Conservation (phyloP, 2,888 invertebrate species). For the Brachynemurus nebulosus region DNA sequence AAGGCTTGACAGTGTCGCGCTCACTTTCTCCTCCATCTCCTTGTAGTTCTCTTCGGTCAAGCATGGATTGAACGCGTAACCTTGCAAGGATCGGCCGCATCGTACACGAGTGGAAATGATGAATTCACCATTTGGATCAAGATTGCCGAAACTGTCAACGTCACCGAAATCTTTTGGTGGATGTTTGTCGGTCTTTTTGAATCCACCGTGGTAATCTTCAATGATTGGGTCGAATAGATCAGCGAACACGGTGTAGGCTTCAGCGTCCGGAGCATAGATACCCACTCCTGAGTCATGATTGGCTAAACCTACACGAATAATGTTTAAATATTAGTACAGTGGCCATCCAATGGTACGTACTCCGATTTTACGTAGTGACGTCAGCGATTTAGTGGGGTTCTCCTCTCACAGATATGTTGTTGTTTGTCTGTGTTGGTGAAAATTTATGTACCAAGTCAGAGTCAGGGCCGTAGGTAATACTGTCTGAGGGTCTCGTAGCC, state of each 20-base stretch:
- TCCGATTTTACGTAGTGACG: too few species aligned
- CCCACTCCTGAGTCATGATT: slow-evolving; percentile 95
- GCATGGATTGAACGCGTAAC: slow-evolving; percentile 97
- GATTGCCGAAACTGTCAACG: slow-evolving; percentile 74
- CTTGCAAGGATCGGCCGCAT: slow-evolving; percentile 88
- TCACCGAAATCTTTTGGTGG: slow-evolving; percentile 92
- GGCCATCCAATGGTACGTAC: too few species aligned
- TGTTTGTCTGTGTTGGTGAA: too few species aligned
- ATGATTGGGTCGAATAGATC: slow-evolving; percentile 96
- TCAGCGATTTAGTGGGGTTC: too few species aligned
- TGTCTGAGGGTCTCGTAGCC: too few species aligned
- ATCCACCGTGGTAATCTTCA: slow-evolving; percentile 92
- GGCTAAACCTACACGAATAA: slow-evolving; percentile 57
- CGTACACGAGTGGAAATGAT: slow-evolving; percentile 93
- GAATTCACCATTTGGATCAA: slow-evolving; percentile 82
- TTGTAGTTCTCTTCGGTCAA: slow-evolving; percentile 92
- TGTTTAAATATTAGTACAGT: too few species aligned
- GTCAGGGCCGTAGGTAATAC: too few species aligned
- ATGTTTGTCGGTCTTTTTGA: slow-evolving; percentile 89
- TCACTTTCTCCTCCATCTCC: slow-evolving; percentile 90
- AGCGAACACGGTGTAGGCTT: slow-evolving; percentile 82
- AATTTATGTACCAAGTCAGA: too few species aligned
- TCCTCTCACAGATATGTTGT: too few species aligned
- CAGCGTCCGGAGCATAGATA: slow-evolving; percentile 95
- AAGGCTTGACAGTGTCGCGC: slow-evolving; percentile 64